phyloP scores from a whole-genome alignment of 2,797 vertebrate species.

The Oreochromis grahami region DNA sequence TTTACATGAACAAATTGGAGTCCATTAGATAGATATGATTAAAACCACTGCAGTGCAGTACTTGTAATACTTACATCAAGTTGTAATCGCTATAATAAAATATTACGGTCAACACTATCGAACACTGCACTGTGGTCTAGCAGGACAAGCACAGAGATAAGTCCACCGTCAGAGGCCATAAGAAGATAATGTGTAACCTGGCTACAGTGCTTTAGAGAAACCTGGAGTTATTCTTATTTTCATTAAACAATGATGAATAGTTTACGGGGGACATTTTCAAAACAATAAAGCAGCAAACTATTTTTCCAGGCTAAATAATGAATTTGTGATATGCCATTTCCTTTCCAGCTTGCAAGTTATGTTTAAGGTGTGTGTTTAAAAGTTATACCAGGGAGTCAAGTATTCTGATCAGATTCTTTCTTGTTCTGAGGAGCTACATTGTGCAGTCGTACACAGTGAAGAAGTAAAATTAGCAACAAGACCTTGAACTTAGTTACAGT shows the following conservation, averaged over 20 bases:
- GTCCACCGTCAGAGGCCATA: neutral
- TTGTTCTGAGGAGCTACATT: neutral
- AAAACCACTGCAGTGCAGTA: neutral
- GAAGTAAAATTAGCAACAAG: neutral
- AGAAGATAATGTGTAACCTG: neutral
- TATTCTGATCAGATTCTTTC: neutral
- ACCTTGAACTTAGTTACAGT: neutral
- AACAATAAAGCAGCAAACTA: neutral
- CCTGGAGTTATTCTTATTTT: neutral
- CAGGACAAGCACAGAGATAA: neutral
- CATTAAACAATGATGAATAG: neutral
- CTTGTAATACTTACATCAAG: neutral
- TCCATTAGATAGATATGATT: neutral
- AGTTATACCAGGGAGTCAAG: neutral
- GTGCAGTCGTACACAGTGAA: neutral
- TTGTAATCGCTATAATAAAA: neutral
- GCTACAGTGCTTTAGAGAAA: neutral
- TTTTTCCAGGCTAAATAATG: neutral
- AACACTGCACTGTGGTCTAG: neutral
- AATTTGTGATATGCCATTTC: neutral
- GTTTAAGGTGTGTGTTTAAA: neutral
- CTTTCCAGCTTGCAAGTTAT: neutral
- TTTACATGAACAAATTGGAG: neutral
- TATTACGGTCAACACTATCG: neutral
- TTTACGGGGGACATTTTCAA: neutral